Conservation (phyloP, 2,888 invertebrate species). For the Eristalis pertinax region DNA sequence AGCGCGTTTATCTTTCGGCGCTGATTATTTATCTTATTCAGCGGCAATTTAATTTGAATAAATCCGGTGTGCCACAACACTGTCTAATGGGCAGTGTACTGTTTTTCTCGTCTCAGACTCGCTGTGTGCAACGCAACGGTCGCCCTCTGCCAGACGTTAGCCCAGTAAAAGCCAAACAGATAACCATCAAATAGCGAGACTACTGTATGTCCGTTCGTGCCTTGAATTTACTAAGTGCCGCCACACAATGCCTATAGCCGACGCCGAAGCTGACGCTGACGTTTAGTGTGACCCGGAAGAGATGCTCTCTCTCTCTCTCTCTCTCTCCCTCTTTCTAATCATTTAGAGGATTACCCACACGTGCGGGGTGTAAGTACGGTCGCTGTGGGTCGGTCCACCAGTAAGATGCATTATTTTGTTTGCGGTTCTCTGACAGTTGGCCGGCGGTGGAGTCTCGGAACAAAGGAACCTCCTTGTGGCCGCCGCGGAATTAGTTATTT, state of each 20-base stretch:
- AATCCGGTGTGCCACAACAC: constrained; percentile 63
- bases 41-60: constrained; percentile 70
- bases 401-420: constrained; percentile 53
- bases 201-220: constrained; percentile 39
- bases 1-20: constrained; percentile 37
- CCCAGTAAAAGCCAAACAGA: constrained; percentile 24
- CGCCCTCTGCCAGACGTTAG: background rate
- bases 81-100: constrained; percentile 45
- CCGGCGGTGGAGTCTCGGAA: constrained; percentile 21
- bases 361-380: background rate
- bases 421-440: constrained; percentile 45
- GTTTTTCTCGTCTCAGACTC: constrained; percentile 18
- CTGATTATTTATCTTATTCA: constrained; percentile 59
- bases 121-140: background rate
- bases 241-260: constrained; percentile 16
- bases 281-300: constrained; percentile 65
- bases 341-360: constrained; percentile 15
- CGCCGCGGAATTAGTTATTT: constrained; percentile 46
- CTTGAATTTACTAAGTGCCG: constrained; percentile 50
- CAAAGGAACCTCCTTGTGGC: constrained; percentile 57
- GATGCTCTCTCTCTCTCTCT: background rate
- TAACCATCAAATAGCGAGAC: constrained; percentile 27
- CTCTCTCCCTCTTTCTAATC: constrained; percentile 2
- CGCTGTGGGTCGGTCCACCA: constrained; percentile 1
- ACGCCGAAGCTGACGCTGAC: no score